Percentiles rank a stretch among this genome's conserved stretches.
Conservation (phyloP, 2,113 vertebrate genomes). For the Brachypodius melanocephalos region DNA sequence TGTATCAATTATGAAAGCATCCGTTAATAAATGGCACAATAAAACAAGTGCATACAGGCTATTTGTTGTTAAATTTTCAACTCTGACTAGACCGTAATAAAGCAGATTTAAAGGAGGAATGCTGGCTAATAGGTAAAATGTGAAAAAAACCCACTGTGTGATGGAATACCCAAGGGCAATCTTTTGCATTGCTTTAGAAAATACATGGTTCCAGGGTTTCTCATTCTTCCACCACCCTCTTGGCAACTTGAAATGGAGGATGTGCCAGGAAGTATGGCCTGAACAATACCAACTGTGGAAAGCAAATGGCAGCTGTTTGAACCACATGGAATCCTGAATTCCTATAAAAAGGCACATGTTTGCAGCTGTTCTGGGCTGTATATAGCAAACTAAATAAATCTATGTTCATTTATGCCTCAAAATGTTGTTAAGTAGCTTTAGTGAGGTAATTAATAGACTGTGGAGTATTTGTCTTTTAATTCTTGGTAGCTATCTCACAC, state of each 20-base stretch:
- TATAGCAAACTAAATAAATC: background rate
- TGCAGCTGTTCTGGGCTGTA: background rate
- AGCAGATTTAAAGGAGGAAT: constrained; percentile 4
- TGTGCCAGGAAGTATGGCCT: background rate
- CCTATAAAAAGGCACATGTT: background rate
- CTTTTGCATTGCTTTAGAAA: background rate
- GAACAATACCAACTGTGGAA: background rate
- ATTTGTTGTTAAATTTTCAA: background rate
- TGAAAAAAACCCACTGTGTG: background rate
- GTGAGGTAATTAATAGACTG: background rate
- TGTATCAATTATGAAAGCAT: background rate
- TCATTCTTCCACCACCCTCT: background rate
- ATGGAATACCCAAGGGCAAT: background rate
- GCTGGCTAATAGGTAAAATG: background rate
- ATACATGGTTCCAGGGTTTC: background rate
- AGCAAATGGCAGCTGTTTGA: background rate
- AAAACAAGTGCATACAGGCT: background rate
- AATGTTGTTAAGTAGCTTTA: background rate
- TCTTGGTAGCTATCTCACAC: background rate
- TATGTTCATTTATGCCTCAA: background rate
- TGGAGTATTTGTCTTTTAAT: background rate
- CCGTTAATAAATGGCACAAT: background rate
- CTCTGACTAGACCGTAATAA: background rate
- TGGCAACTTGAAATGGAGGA: background rate
- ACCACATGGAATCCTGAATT: background rate